These are phyloP conservation scores for Channallabes apus DNA, from an alignment of 2,797 vertebrate genomes.

Conservation along the genomic window DNA sequence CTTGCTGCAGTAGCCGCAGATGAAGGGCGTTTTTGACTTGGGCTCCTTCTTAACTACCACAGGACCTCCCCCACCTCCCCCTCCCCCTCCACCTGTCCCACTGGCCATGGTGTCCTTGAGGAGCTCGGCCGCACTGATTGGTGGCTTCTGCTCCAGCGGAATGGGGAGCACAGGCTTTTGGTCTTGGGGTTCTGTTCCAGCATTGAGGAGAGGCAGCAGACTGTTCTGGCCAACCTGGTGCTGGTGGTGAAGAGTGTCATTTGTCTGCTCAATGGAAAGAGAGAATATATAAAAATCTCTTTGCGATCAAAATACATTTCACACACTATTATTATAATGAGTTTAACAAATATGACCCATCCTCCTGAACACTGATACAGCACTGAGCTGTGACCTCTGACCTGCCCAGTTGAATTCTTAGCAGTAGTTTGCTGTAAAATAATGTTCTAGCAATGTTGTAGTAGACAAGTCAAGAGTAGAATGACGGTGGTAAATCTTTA, in stretches of 20 bases:
- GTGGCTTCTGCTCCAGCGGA: slow-evolving; percentile 92
- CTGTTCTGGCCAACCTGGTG: slow-evolving; percentile 94
- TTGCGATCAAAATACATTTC: background rate
- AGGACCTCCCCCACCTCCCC: slow-evolving; percentile 52
- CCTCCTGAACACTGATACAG: background rate
- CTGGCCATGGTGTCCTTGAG: slow-evolving; percentile 85
- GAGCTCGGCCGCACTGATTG: slow-evolving; percentile 84
- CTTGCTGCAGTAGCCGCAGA: slow-evolving; percentile 97
- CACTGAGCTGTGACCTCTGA: slow-evolving; percentile 12
- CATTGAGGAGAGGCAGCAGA: slow-evolving; percentile 91
- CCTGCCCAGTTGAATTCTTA: background rate
- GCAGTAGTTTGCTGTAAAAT: background rate
- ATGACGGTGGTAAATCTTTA: slow-evolving; percentile 48
- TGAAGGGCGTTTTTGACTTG: slow-evolving; percentile 95
- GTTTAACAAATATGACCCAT: background rate
- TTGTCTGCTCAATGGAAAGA: slow-evolving; percentile 76
- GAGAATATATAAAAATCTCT: slow-evolving; percentile 4
- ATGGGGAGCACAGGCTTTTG: slow-evolving; percentile 95
- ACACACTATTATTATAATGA: background rate
- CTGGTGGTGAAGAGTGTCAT: slow-evolving; percentile 95
- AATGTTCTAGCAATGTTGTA: slow-evolving; percentile 22
- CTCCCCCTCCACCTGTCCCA: slow-evolving; percentile 62
- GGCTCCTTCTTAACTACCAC: slow-evolving; percentile 90
- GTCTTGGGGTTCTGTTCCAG: slow-evolving; percentile 89
- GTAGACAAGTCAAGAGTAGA: slow-evolving; percentile 34